phyloP scores from a whole-genome alignment of 2,113 vertebrate species.

The rat (Rattus norvegicus) region DNA sequence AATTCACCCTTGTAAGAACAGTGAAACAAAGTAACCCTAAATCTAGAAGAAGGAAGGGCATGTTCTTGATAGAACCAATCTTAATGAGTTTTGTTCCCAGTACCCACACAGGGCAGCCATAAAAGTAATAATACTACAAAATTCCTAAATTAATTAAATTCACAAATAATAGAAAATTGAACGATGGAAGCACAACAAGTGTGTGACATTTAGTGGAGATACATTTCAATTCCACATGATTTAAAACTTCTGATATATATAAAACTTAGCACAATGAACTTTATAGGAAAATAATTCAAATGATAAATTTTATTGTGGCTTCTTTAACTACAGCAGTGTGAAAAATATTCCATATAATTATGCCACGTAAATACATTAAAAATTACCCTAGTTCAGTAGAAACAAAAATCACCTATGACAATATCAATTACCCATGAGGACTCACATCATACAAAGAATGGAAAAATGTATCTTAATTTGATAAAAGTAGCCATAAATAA shows the following conservation, averaged over 20 bases:
- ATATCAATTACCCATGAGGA: neutral
- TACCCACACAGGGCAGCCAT: neutral
- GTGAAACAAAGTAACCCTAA: neutral
- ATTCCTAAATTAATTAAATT: neutral
- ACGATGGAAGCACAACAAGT: neutral
- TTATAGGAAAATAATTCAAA: neutral
- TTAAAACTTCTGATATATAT: neutral
- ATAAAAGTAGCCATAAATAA: neutral
- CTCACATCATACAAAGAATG: neutral
- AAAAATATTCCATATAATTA: neutral
- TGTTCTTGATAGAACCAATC: neutral
- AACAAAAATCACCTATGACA: neutral
- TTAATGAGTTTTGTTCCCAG: neutral
- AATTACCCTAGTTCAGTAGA: neutral
- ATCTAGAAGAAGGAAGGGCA: neutral
- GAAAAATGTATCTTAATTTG: neutral
- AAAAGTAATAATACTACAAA: neutral
- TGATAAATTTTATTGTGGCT: neutral
- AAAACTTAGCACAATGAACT: neutral
- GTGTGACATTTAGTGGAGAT: neutral
- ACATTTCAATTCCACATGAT: neutral
- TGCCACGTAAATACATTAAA: neutral
- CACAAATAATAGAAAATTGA: neutral
- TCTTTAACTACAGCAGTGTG: neutral
- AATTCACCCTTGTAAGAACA: neutral